Base-by-base conservation (phyloP, 2,888 invertebrate species). In the Oligia fasciuncula region DNA sequence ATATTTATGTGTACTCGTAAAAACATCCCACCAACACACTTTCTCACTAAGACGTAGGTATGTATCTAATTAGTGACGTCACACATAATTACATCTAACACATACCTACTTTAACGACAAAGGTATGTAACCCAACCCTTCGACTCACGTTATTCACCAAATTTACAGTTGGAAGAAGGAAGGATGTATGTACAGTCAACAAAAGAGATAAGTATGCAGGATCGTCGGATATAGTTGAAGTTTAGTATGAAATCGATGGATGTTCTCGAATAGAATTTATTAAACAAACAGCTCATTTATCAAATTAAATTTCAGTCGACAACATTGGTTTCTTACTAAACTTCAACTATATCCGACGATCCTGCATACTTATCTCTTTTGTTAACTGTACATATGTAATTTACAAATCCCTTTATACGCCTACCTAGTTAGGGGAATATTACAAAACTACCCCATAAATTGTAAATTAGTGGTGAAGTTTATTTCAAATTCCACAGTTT, bases 51-150 rank as follows among this genome's bases (percentile, higher is more conserved):
- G 68, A 79, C 46, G 4, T 75, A n/a, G n/a, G n/a, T n/a, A 76
- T 77, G 74, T 68, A 54, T 70, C 46, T 80, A 70, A 87, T 82
- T 82, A 82, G 79, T 80, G 54, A 77, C 63, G 68, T 68, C 29
- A 73, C 46, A 72, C 51, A n/a, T 82, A 76, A 81, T 74, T 74
- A 81, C 57, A 63, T 43, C 54, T 46, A 69, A 70, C 69, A 70
- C 23, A 35, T 68, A 49, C 29, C 35, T 77, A 65, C 63, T 62
- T 68, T 69, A 60, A 81, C n/a, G 72, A 74, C 57, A 72, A 6
- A 75, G 17, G 29, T 67, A 49, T 65, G 40, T 51, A 43, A 63
- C 60, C 17, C 60, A n/a, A 60, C 66, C 72, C 63, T 72, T 66
- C 72, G 6, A 40, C 46, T 71, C 35, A 73, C 62, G 67, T 54